Percentiles rank a stretch among this genome's conserved stretches.
phyloP scores from a whole-genome alignment of 2,113 vertebrate genomes.

The Malurus melanocephalus region DNA sequence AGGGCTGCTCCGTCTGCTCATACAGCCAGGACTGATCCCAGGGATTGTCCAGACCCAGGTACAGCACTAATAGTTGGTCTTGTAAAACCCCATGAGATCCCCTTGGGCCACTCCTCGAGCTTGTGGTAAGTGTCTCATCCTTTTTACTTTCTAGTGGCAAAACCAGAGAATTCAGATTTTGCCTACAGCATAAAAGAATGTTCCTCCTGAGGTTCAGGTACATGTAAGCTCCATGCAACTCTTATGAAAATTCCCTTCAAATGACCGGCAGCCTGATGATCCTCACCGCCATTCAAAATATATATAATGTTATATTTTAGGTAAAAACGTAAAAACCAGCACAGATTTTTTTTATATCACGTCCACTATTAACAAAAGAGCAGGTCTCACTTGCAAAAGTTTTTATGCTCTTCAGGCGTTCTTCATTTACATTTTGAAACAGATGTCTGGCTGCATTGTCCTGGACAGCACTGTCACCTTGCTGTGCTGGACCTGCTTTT shows the following conservation, averaged over 20 bases:
- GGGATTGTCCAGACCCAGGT: neutral
- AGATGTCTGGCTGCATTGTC: conserved; percentile 72
- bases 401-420: conserved; percentile 70
- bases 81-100: neutral
- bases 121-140: neutral
- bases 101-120: rapidly evolving
- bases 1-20: neutral
- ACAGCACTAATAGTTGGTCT: neutral
- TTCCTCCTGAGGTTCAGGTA: neutral
- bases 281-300: neutral
- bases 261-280: neutral
- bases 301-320: neutral
- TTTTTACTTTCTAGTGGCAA: neutral
- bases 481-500: conserved; percentile 70
- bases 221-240: neutral
- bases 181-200: neutral
- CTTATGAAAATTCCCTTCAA: neutral
- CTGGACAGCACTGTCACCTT: conserved; percentile 66
- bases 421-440: conserved; percentile 75
- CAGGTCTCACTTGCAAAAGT: conserved; percentile 73
- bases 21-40: neutral
- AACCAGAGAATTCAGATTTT: neutral
- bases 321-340: neutral
- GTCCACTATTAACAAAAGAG: neutral
- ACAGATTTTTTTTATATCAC: neutral